Percentiles rank a stretch among this genome's conserved stretches.
These are phyloP conservation scores for Neodiprion lecontei DNA, from an alignment of 1,140 invertebrate species.

Conservation along the genomic window DNA sequence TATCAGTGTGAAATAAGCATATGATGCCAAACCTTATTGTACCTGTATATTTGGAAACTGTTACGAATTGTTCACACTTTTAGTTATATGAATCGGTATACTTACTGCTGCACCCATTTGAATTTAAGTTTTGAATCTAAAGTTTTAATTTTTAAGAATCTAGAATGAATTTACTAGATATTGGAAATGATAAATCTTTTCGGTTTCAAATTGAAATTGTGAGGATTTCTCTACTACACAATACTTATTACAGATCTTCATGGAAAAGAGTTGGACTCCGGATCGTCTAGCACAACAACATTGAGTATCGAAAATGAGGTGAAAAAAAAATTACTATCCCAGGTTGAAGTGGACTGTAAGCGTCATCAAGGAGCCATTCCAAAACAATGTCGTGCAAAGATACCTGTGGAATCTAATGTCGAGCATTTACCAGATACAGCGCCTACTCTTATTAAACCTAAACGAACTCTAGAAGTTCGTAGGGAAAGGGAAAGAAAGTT, in stretches of 20 bases:
- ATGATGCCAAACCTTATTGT: not conserved
- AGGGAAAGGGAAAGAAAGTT: slow-evolving; percentile 50
- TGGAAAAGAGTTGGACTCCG: slow-evolving; percentile 60
- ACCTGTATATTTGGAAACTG: not conserved
- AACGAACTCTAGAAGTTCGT: slow-evolving; percentile 25
- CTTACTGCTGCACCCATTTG: too few relatives aligned
- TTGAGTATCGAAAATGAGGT: slow-evolving; percentile 65
- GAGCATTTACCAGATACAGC: slow-evolving; percentile 22
- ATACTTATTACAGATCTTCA: slow-evolving; percentile 44
- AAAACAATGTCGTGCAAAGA: slow-evolving; percentile 64
- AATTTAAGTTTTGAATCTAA: too few relatives aligned
- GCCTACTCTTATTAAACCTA: slow-evolving; percentile 15
- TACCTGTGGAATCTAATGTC: slow-evolving; percentile 24
- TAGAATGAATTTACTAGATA: too few relatives aligned
- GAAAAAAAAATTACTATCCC: slow-evolving; percentile 53
- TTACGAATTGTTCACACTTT: too few relatives aligned
- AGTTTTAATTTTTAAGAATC: too few relatives aligned
- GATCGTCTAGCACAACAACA: slow-evolving; percentile 64
- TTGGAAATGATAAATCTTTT: too few relatives aligned
- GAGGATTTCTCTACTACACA: not conserved
- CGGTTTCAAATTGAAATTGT: too few relatives aligned
- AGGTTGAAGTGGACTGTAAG: slow-evolving; percentile 48
- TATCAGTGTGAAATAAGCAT: too few relatives aligned
- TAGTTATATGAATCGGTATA: too few relatives aligned
- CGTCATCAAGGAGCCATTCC: slow-evolving; percentile 76